A percentile compares a stretch with the other conserved stretches of the same genome.
Conservation (phyloP, 1,140 invertebrate genomes). For the Bradysia coprophila region DNA sequence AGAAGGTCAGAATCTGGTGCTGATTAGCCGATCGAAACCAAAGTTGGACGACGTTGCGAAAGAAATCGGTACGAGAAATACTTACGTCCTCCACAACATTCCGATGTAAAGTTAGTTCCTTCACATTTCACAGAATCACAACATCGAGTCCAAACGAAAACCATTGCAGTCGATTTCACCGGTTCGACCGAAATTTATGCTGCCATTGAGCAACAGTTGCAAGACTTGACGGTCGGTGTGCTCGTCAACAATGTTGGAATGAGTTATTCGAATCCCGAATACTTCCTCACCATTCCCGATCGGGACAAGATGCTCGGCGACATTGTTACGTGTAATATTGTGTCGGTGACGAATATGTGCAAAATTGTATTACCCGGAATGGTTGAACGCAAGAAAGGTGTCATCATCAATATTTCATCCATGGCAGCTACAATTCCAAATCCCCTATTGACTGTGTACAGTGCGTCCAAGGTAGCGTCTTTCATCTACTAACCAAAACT, state of each 20-base stretch:
- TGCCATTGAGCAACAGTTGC: constrained; percentile 51
- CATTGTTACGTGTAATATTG: constrained; percentile 52
- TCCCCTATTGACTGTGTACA: constrained; percentile 73
- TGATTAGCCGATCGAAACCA: constrained; percentile 67
- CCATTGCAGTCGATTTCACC: constrained; percentile 73
- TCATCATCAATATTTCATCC: constrained; percentile 87
- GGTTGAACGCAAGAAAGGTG: constrained; percentile 64
- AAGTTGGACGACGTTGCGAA: constrained; percentile 66
- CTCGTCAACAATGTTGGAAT: constrained; percentile 55
- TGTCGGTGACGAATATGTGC: constrained; percentile 66
- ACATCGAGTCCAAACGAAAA: constrained; percentile 60
- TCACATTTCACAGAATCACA: constrained; percentile 15
- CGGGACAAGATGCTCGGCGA: constrained; percentile 30
- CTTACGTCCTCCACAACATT: background rate
- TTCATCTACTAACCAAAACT: too few species aligned
- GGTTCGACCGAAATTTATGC: constrained; percentile 50
- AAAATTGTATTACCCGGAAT: constrained; percentile 73
- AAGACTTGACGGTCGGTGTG: constrained; percentile 71
- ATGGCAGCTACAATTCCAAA: constrained; percentile 57
- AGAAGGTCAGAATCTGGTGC: constrained; percentile 64
- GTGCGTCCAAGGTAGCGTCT: constrained; percentile 53
- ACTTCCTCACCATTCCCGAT: constrained; percentile 51
- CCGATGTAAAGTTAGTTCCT: background rate
- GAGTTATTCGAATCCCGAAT: constrained; percentile 50
- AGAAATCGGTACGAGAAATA: constrained; percentile 36